Percentiles rank a stretch among this genome's conserved stretches.
Evolutionary conservation across 2,113 vertebrate species (phyloP).

Genomic region (Cyanoramphus novaezelandiae): DNA sequence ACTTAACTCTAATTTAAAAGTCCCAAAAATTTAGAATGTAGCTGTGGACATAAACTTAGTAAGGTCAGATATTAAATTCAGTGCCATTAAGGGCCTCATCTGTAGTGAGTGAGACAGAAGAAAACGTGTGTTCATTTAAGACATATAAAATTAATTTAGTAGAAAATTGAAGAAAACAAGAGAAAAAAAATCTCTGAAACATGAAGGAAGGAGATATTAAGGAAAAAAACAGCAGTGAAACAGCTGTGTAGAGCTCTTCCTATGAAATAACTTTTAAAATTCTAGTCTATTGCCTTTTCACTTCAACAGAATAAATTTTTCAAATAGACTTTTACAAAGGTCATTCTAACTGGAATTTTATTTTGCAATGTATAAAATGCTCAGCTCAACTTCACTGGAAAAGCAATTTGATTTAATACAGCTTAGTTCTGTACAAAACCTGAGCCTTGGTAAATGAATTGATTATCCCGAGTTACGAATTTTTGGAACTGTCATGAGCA

Average conservation of each 20-base stretch:
- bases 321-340: not conserved
- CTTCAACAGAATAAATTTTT: not conserved
- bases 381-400: not conserved
- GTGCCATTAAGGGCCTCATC: accelerated
- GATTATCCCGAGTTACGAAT: not conserved
- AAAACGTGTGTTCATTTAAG: not conserved
- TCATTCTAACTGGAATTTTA: not conserved
- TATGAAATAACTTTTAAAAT: not conserved
- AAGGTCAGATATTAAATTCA: not conserved
- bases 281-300: not conserved
- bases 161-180: not conserved
- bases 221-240: not conserved
- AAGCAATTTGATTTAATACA: not conserved
- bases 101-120: not conserved
- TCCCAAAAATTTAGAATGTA: not conserved
- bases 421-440: not conserved
- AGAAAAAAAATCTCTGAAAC: not conserved
- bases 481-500: not conserved
- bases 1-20: not conserved
- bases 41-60: not conserved
- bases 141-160: not conserved
- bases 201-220: not conserved
- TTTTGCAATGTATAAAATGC: not conserved
- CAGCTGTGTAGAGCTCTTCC: not conserved
- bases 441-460: not conserved